Evolutionary conservation across 1,140 invertebrate species (phyloP), one percentile per base, ranked within the genome.

Genomic region (Apis laboriosa): DNA sequence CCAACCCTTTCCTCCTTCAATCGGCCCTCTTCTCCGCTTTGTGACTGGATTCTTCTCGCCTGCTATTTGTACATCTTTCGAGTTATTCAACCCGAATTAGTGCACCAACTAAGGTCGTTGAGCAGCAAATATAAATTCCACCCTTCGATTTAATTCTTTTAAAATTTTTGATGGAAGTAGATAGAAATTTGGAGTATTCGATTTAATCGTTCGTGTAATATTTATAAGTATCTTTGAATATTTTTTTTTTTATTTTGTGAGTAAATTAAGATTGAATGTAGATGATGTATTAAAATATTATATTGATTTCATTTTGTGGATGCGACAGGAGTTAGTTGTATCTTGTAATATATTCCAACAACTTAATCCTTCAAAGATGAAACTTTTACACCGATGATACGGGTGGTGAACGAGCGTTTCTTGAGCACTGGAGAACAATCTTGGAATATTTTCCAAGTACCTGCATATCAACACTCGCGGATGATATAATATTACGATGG

Each of bases 11-110:
- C 53, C 72, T 55, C 63, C 21, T 56, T 85, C 53, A 56, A 61
- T 70, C 61, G 56, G 19, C 68, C 60, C 72, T 73, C 81, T 83
- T 71, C 81, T 83, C 86, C 72, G 74, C 49, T 73, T 68, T 68
- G 67, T 9, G 67, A 53, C 34, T 34, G 8, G n/a, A 60, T 12
- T 11, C 58, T n/a, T 12, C 58, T n/a, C 19, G 21, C 12, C 3
- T 21, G 58, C 3, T 60, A 21, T n/a, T 60, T 21, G 58, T 60
- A n/a, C 9, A 60, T 4, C 58, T 60, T 60, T n/a, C 21, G 12
- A 60, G n/a, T 60, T n/a, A n/a, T 60, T 60, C 4, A 60, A n/a
- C n/a, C n/a, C 3, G 9, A 60, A 19, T 60, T 21, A 60, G 21
- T 60, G 9, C 12, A 60, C 58, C 2, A n/a, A 43, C 34, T 7